Percentiles rank a stretch among this genome's conserved stretches.
Evolutionary conservation across 2,113 vertebrate genomes (phyloP).

Genomic region (Dryoscopus gambensis): DNA sequence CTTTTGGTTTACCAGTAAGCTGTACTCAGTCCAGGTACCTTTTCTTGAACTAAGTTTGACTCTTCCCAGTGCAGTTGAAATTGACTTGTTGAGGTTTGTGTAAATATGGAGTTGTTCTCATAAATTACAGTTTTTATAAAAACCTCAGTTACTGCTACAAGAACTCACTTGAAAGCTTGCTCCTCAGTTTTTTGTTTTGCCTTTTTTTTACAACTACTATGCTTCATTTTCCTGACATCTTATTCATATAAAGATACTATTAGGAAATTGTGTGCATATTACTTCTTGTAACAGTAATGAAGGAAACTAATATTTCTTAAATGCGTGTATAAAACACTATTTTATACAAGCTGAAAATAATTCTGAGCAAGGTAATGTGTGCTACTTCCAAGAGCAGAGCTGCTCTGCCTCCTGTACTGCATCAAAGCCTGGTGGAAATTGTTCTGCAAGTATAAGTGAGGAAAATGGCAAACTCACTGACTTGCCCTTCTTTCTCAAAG

Average conservation of each 20-base stretch:
- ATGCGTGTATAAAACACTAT: not conserved
- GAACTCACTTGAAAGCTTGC: not conserved
- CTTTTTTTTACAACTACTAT: not conserved
- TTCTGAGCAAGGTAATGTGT: not conserved
- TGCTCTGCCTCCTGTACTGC: not conserved
- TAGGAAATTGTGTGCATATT: not conserved
- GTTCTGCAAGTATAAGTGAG: not conserved
- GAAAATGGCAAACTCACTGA: not conserved
- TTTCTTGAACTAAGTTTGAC: not conserved
- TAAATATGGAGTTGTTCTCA: conserved; percentile 6
- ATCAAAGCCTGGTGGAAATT: not conserved
- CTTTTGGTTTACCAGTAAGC: not conserved
- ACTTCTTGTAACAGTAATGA: not conserved
- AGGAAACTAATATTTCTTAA: not conserved
- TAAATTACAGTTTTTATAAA: not conserved
- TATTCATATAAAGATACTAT: not conserved
- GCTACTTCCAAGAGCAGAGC: not conserved
- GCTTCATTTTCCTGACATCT: not conserved
- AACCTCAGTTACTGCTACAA: not conserved
- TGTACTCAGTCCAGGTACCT: not conserved
- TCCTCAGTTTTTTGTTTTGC: not conserved
- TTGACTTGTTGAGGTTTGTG: not conserved
- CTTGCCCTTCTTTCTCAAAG: not conserved
- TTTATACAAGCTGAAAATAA: not conserved
- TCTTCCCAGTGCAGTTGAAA: not conserved